Percentiles rank a stretch among this genome's conserved stretches.
These are phyloP conservation scores for Anastatus disparis DNA, from an alignment of 1,140 invertebrate species.

Conservation along the genomic window DNA sequence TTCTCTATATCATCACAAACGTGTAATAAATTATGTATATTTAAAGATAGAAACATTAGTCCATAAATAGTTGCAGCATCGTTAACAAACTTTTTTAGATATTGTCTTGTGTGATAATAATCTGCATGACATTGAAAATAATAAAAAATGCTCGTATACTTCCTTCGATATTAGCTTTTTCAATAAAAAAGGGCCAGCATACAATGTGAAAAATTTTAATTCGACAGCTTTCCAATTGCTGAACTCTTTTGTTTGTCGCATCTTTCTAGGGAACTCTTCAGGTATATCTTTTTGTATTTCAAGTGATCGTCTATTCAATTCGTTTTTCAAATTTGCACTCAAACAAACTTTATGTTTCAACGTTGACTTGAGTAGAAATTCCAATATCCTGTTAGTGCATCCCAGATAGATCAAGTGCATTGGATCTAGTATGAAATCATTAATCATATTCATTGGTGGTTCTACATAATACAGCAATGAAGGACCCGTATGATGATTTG, in stretches of 20 bases:
- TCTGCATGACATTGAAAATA: conserved; percentile 6
- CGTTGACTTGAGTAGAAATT: neutral
- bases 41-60: neutral
- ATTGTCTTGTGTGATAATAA: conserved; percentile 6
- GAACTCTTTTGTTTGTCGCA: neutral
- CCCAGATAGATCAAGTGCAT: neutral
- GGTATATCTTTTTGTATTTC: conserved; percentile 16
- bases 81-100: conserved; percentile 1
- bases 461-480: neutral
- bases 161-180: conserved; percentile 16
- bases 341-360: neutral
- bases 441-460: neutral
- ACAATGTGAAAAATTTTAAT: conserved; percentile 21
- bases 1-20: conserved; percentile 16
- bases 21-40: conserved; percentile 17
- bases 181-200: conserved; percentile 21
- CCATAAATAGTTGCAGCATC: conserved; percentile 3
- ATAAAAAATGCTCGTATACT: conserved; percentile 24
- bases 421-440: neutral
- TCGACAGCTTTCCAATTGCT: conserved; percentile 14
- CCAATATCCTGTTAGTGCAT: neutral
- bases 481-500: too few species aligned
- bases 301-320: neutral
- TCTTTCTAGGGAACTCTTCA: conserved; percentile 22
- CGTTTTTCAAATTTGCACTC: neutral